Percentiles rank a stretch among this genome's conserved stretches.
phyloP scores from a whole-genome alignment of 2,113 vertebrate genomes.

The Glaucomys volans region DNA sequence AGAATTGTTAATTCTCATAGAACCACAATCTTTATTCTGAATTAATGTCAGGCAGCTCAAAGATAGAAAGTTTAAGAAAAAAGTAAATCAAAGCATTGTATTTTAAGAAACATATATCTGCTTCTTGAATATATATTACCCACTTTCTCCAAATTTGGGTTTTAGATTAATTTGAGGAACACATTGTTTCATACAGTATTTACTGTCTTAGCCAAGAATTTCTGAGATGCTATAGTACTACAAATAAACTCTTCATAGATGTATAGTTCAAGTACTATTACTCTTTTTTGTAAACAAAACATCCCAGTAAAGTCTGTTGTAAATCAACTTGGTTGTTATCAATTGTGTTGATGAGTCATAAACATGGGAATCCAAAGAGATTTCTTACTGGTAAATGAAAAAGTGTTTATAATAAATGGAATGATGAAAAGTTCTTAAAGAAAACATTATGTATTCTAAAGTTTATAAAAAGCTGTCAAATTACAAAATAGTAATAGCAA shows the following conservation, averaged over 20 bases:
- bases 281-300: constrained; percentile 26
- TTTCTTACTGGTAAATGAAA: constrained; percentile 15
- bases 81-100: background rate
- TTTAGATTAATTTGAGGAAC: background rate
- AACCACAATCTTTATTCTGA: constrained; percentile 30
- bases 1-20: constrained; percentile 20
- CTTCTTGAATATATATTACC: background rate
- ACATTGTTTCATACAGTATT: background rate
- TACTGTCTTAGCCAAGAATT: background rate
- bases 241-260: constrained; percentile 4
- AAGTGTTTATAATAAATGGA: background rate
- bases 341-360: constrained; percentile 13
- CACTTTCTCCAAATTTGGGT: background rate
- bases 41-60: background rate
- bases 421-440: background rate
- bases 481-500: constrained; percentile 8
- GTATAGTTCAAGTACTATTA: background rate
- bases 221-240: background rate
- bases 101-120: background rate
- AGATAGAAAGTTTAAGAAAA: constrained; percentile 39
- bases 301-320: background rate
- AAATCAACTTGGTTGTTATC: background rate
- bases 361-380: constrained; percentile 7
- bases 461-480: background rate
- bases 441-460: background rate